phyloP scores from a whole-genome alignment of 2,888 invertebrate species.

The Aleiodes alternator region DNA sequence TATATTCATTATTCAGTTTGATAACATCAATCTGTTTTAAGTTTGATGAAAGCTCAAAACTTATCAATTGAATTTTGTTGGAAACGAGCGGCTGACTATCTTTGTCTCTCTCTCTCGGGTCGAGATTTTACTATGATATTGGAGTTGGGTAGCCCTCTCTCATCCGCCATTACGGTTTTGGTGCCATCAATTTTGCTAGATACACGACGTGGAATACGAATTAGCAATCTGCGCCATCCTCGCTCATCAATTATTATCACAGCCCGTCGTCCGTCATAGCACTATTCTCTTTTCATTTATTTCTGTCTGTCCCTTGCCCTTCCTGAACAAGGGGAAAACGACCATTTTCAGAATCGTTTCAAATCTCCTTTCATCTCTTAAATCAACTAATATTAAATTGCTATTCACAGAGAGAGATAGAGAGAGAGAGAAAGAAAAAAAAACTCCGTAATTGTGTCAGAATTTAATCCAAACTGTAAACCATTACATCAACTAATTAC shows the following conservation, averaged over 20 bases:
- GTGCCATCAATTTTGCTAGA: constrained; percentile 54
- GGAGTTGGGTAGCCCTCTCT: constrained; percentile 26
- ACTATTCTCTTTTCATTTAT: constrained; percentile 37
- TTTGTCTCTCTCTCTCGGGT: not conserved
- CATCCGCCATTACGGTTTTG: constrained; percentile 44
- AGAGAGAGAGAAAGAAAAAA: no score
- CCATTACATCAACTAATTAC: not conserved
- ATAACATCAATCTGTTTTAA: not conserved
- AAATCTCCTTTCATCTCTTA: not conserved
- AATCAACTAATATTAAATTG: not conserved
- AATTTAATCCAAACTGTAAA: not conserved
- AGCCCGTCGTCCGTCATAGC: constrained; percentile 49
- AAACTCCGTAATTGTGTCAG: not conserved
- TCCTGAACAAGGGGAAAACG: no score
- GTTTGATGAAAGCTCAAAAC: constrained; percentile 28
- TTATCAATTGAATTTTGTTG: constrained; percentile 48
- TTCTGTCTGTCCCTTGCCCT: no score
- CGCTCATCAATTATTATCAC: constrained; percentile 61
- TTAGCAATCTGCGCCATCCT: constrained; percentile 63
- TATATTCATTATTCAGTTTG: no score
- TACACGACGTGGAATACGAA: constrained; percentile 61
- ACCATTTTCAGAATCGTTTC: no score
- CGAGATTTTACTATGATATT: constrained; percentile 9
- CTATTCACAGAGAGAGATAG: not conserved
- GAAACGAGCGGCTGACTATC: constrained; percentile 1